Base-by-base conservation (phyloP, 1,140 invertebrate species). In the Macrostomum lignano region DNA sequence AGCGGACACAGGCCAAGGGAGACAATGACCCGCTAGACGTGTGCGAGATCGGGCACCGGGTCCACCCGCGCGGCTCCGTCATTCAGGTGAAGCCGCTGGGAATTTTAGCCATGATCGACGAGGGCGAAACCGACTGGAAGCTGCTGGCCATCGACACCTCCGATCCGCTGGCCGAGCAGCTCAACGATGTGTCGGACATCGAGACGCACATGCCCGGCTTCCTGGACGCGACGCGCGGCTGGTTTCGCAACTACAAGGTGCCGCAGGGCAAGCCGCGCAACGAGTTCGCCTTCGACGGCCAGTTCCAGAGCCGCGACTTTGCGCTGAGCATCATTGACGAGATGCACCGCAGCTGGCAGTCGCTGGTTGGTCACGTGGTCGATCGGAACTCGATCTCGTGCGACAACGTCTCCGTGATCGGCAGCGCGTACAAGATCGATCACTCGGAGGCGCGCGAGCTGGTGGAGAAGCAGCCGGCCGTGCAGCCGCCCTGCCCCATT, bases 1-100 rank as follows among this genome's bases (percentile, higher is more conserved):
- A 71, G 43, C 67, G 70, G n/a, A 96, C 91, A 29, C 67, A 70
- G 21, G 73, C 69, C 42, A 81, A 81, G 55, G 91, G 91, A 29
- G 88, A 98, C 51, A 86, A 88, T 61, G 91, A 98, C 67, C 91
- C 91, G 6, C 73, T 98, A 46, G 91, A 98, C 69, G 77, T 93
- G 20, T 68, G 88, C 46, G 91, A 98, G 68, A 93, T 98, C 55
- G 91, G 91, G 21, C 37, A 46, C 25, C 52, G 49, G 43, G 52
- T 56, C 36, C 37, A 31, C 26, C 11, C 34, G 23, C n/a, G 41
- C 26, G 78, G 78, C 31, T 71, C 78, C 47, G 66, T 86, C 11
- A 43, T 88, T 32, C 71, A 77, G 56, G 79, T 91, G 0, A 93
- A 93, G 64, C 65, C 84, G 28, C 56, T 93, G 15, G 84, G 82